A percentile compares a stretch with the other conserved stretches of the same genome.
These are phyloP conservation scores for Drosophila quinaria DNA, from an alignment of 2,888 invertebrate genomes.

Conservation along the genomic window DNA sequence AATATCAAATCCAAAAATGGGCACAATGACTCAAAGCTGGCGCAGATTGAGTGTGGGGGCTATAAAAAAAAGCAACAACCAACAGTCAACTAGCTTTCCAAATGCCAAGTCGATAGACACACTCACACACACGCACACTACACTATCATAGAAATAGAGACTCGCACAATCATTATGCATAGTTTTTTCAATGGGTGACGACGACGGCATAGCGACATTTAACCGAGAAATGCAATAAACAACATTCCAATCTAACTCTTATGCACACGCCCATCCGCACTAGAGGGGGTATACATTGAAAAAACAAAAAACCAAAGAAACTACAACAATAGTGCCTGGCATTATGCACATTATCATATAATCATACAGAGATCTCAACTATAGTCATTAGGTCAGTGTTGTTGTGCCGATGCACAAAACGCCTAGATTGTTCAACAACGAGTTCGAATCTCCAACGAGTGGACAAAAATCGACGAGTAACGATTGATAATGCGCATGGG, in stretches of 20 bases:
- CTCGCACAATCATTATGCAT: slow-evolving; percentile 64
- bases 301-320: slow-evolving; percentile 12
- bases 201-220: slow-evolving; percentile 56
- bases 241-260: slow-evolving; percentile 71
- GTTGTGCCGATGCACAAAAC: slow-evolving; percentile 20
- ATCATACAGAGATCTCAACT: slow-evolving; percentile 38
- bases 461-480: neutral
- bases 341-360: slow-evolving; percentile 67
- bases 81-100: slow-evolving; percentile 64
- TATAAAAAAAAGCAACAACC: slow-evolving; percentile 50
- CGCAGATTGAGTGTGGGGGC: slow-evolving; percentile 54
- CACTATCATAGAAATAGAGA: slow-evolving; percentile 21
- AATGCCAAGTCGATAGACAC: slow-evolving; percentile 53
- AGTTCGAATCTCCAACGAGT: neutral
- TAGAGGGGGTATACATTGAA: neutral
- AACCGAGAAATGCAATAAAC: slow-evolving; percentile 74
- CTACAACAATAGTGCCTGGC: slow-evolving; percentile 39
- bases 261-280: slow-evolving; percentile 30
- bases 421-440: slow-evolving; percentile 10
- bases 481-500: neutral
- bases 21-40: slow-evolving; percentile 63
- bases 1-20: slow-evolving; percentile 62
- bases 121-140: neutral
- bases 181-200: slow-evolving; percentile 49
- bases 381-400: slow-evolving; percentile 37